Base-by-base conservation (phyloP, 2,797 vertebrate genomes). In the Leptodactylus fallax region DNA sequence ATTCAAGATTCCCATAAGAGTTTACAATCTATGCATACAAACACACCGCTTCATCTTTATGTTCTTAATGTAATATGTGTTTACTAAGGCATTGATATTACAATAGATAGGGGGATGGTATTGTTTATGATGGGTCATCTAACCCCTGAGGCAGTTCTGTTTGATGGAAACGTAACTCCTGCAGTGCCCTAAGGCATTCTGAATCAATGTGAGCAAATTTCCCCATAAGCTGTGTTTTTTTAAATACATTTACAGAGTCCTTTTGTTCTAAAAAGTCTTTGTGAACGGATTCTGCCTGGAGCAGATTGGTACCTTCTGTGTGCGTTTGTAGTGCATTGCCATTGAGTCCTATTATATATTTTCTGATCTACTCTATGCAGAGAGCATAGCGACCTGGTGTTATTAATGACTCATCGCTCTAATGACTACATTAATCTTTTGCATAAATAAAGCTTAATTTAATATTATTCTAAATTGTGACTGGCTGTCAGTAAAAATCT, bases 241-340 rank as follows among this genome's bases (percentile, higher is more conserved):
- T 69, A 60, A 88, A 88, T 88, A 88, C 77, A 84, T 88, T 88
- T 85, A 78, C 56, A 79, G 56, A 88, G 76, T 84, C 81, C 87
- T 88, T 88, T 88, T 88, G 87, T 88, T 88, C 81, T 85, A 72
- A 58, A 72, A 58, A 72, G 76, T 78, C 87, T 88, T 82, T 88
- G 87, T 88, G 81, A 84, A 65, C 76, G 9, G 61, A 79, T 79
- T 85, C 49, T 61, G 87, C 87, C 82, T 4, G 53, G 17, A 67
- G 83, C 81, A 53, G 49, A 77, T 79, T 84, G 82, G 72, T 85
- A 83, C 76, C 72, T 72, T 79, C 72, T 84, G 81, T 80, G 87
- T 79, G 55, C 12, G 76, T 88, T 79, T 88, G 87, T 79, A 60
- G 25, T 88, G 21, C 56, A 74, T 60, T 71, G 71, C 58, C 69